A percentile compares a stretch with the other conserved stretches of the same genome.
Evolutionary conservation across 2,888 invertebrate genomes (phyloP).

Genomic region (Stenurella melanura): DNA sequence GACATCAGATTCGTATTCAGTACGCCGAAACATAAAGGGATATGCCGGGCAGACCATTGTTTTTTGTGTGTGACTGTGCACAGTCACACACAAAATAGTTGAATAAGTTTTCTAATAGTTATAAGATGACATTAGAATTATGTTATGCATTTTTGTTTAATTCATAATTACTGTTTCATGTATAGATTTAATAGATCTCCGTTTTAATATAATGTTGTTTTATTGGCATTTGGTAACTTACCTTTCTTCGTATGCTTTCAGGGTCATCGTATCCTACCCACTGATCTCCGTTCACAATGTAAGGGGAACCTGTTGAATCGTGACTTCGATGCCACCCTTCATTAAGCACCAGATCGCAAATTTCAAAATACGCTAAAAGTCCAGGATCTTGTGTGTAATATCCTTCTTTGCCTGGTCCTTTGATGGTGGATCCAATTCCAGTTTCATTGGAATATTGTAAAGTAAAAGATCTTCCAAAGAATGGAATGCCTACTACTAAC

Average conservation of each 20-base stretch:
- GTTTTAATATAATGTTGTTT: no score
- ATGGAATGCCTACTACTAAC: constrained; percentile 82
- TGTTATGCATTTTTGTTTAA: no score
- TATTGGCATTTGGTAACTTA: constrained; percentile 65
- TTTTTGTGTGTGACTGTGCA: no score
- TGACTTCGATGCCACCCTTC: constrained; percentile 67
- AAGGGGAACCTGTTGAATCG: constrained; percentile 81
- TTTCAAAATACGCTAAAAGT: constrained; percentile 84
- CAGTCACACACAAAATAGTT: no score
- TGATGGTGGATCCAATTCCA: constrained; percentile 77
- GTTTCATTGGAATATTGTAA: constrained; percentile 75
- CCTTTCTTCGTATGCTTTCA: constrained; percentile 80
- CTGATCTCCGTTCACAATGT: constrained; percentile 81
- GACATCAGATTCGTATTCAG: no score
- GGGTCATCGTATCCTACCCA: constrained; percentile 89
- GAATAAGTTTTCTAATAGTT: no score
- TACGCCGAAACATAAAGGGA: no score
- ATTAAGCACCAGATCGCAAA: constrained; percentile 72
- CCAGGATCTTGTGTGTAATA: constrained; percentile 82
- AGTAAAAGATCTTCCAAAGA: constrained; percentile 84
- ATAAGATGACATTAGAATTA: no score
- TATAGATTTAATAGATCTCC: no score
- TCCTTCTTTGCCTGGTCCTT: constrained; percentile 80
- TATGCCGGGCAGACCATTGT: no score
- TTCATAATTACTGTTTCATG: no score